Percentiles rank a stretch among this genome's conserved stretches.
Evolutionary conservation across 2,797 vertebrate species (phyloP).

Genomic region (Knipowitschia caucasica): DNA sequence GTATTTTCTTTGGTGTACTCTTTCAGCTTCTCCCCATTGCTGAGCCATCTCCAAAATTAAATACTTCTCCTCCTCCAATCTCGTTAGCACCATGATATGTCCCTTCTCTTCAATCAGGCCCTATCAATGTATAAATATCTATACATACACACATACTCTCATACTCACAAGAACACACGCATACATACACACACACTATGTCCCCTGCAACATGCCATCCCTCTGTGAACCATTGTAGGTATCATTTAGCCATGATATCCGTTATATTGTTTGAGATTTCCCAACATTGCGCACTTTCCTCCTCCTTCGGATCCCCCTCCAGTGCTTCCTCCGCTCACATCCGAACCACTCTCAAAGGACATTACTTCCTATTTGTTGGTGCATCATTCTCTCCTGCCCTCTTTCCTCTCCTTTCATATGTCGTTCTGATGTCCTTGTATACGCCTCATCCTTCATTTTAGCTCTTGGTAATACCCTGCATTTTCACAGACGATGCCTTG

Average conservation of each 20-base stretch:
- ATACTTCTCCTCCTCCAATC: too few relatives aligned
- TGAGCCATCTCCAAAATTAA: too few relatives aligned
- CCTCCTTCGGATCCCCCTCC: constrained; percentile 41
- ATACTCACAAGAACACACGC: too few relatives aligned
- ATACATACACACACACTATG: too few relatives aligned
- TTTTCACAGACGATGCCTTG: background rate
- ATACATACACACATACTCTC: too few relatives aligned
- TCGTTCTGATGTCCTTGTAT: background rate
- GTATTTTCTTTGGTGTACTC: too few relatives aligned
- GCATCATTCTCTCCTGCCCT: constrained; percentile 4
- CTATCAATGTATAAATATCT: too few relatives aligned
- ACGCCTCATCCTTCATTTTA: background rate
- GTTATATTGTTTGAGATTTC: background rate
- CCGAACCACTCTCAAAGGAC: constrained; percentile 21
- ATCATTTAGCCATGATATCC: background rate
- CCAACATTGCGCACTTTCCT: constrained; percentile 46
- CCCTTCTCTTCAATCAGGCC: too few relatives aligned
- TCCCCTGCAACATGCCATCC: too few relatives aligned
- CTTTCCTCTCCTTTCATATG: constrained; percentile 1
- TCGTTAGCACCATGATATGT: too few relatives aligned
- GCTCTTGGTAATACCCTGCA: constrained; percentile 1
- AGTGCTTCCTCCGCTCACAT: constrained; percentile 22
- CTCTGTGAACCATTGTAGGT: background rate
- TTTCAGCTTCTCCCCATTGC: too few relatives aligned
- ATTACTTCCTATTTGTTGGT: constrained; percentile 5